phyloP scores from a whole-genome alignment of 2,888 invertebrate genomes.

The Glaucopsyche alexis region DNA sequence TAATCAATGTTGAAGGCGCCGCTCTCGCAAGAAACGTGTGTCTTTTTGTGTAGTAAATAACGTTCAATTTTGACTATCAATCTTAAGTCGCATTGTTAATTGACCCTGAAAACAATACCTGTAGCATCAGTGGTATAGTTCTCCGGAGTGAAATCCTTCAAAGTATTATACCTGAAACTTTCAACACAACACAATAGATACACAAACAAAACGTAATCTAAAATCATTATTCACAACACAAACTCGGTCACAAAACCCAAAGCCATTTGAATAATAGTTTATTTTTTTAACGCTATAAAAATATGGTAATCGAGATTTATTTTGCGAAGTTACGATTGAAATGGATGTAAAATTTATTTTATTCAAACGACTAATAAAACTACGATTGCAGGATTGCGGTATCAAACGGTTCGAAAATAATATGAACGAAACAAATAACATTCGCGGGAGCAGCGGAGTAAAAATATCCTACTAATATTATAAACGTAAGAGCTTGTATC shows the following conservation, averaged over 20 bases:
- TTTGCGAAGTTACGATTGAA: slow-evolving; percentile 19
- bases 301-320: neutral
- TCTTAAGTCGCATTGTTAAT: neutral
- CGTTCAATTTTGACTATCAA: too few species aligned
- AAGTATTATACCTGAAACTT: neutral
- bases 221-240: slow-evolving; percentile 2
- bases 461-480: too few species aligned
- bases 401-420: slow-evolving; percentile 6
- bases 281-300: slow-evolving; percentile 9
- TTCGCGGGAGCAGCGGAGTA: neutral
- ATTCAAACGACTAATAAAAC: slow-evolving; percentile 20
- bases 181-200: slow-evolving; percentile 24
- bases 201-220: slow-evolving; percentile 1
- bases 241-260: slow-evolving; percentile 4
- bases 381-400: slow-evolving; percentile 18
- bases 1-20: too few species aligned
- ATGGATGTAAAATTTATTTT: slow-evolving; percentile 22
- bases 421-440: neutral
- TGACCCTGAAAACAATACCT: neutral
- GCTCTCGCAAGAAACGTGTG: too few species aligned
- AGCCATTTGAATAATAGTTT: slow-evolving; percentile 9
- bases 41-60: too few species aligned
- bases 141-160: neutral
- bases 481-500: too few species aligned
- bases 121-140: neutral